Evolutionary conservation across 2,888 invertebrate species (phyloP).

Genomic region (Antitype chi): DNA sequence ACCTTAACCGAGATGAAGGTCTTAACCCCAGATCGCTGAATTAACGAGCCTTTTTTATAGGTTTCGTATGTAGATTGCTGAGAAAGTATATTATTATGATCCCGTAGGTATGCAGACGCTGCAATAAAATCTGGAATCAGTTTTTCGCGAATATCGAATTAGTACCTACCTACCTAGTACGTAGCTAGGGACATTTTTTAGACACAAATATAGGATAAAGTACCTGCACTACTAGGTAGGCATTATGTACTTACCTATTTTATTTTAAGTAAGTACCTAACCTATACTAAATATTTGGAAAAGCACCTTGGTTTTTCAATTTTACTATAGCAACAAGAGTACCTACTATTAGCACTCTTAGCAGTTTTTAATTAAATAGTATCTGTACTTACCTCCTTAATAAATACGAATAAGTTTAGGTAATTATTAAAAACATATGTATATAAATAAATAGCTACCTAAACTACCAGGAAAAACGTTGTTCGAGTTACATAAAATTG

Average conservation of each 20-base stretch:
- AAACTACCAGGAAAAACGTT: constrained; percentile 16
- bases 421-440: background rate
- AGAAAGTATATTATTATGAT: constrained; percentile 33
- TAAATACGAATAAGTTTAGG: background rate
- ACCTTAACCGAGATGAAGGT: constrained; percentile 45
- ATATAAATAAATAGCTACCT: background rate
- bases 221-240: background rate
- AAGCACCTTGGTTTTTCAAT: background rate
- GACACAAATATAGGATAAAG: background rate
- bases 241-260: background rate
- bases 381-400: background rate
- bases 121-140: constrained; percentile 35
- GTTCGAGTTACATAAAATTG: constrained; percentile 25
- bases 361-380: background rate
- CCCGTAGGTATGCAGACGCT: constrained; percentile 33
- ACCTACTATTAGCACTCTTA: background rate
- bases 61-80: constrained; percentile 33
- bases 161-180: background rate
- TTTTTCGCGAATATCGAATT: background rate
- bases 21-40: constrained; percentile 45
- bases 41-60: constrained; percentile 42
- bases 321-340: too few relatives aligned
- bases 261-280: background rate
- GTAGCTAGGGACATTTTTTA: background rate
- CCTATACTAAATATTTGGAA: background rate